Evolutionary conservation across 2,113 vertebrate genomes (phyloP).

Genomic region (Tinamus guttatus): DNA sequence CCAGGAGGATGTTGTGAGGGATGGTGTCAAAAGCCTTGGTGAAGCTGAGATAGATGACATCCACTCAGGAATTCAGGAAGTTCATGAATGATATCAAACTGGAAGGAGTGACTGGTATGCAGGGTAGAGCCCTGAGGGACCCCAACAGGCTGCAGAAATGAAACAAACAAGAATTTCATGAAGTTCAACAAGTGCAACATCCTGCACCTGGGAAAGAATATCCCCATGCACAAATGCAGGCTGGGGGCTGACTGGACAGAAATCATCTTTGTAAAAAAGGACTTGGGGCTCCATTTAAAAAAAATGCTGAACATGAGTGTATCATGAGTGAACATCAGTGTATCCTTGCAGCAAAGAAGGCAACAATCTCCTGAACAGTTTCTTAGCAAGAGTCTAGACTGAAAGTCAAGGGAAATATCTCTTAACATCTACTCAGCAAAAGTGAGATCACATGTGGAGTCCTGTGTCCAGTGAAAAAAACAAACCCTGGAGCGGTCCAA

Average conservation of each 20-base stretch:
- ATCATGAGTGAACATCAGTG: no score
- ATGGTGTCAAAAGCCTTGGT: no score
- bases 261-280: not conserved
- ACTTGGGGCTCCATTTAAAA: not conserved
- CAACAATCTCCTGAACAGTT: not conserved
- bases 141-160: not conserved
- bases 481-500: not conserved
- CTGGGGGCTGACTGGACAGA: not conserved
- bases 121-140: not conserved
- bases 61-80: no score
- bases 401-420: not conserved
- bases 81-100: not conserved
- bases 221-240: not conserved
- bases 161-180: not conserved
- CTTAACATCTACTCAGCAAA: not conserved
- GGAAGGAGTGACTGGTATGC: not conserved
- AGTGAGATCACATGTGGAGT: not conserved
- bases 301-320: not conserved
- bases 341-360: accelerated
- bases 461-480: not conserved
- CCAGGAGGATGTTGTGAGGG: no score
- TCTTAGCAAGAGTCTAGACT: not conserved
- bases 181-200: not conserved
- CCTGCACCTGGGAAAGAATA: not conserved
- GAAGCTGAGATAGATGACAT: no score